Conservation (phyloP, 2,888 invertebrate species). For the Cheilosia impressa region DNA sequence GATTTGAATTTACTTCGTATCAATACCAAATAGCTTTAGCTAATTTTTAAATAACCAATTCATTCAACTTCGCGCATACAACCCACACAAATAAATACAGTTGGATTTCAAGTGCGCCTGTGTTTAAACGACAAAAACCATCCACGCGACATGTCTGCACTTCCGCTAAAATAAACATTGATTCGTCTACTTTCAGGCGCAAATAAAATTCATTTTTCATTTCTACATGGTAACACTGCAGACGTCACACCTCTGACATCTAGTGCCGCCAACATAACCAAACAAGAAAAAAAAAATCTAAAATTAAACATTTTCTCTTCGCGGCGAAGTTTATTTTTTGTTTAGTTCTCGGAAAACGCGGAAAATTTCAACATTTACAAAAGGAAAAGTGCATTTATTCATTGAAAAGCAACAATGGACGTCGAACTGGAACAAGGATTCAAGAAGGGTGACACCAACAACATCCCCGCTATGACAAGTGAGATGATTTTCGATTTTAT, state of each 20-base stretch:
- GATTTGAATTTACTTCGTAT: background rate
- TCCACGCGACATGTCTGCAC: background rate
- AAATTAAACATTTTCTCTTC: conserved; percentile 31
- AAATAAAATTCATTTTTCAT: conserved; percentile 14
- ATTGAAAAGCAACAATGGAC: conserved; percentile 76
- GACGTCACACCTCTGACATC: conserved; percentile 37
- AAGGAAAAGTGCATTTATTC: background rate
- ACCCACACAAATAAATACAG: too few species aligned
- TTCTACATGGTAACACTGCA: conserved; percentile 43
- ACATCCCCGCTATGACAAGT: conserved; percentile 79
- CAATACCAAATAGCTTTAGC: too few species aligned
- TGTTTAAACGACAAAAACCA: background rate
- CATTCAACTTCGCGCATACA: too few species aligned
- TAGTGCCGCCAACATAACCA: conserved; percentile 46
- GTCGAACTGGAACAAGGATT: conserved; percentile 80
- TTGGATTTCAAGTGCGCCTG: too few species aligned
- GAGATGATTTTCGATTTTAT: conserved; percentile 81
- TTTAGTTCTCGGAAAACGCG: conserved; percentile 27
- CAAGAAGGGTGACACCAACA: conserved; percentile 81
- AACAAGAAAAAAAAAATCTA: conserved; percentile 45
- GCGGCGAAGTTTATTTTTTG: conserved; percentile 17
- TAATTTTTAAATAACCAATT: too few species aligned
- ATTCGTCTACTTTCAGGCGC: conserved; percentile 45
- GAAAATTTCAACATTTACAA: background rate
- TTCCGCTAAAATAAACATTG: conserved; percentile 1